These are phyloP conservation scores for Temnothorax rugatulus DNA, from an alignment of 2,888 invertebrate genomes.

Conservation along the genomic window DNA sequence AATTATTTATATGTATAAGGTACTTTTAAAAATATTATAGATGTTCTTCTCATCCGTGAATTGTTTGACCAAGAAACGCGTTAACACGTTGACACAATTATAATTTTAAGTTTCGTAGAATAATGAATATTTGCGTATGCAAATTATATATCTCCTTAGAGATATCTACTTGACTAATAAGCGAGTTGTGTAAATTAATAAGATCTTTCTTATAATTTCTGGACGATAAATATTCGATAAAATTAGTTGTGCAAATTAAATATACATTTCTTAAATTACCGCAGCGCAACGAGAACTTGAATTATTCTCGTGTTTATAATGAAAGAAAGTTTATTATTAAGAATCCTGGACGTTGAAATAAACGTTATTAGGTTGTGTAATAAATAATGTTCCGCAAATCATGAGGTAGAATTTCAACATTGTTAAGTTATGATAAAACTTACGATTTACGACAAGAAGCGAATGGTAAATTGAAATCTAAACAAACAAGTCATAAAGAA, in stretches of 20 bases:
- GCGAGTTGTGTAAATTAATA: background rate
- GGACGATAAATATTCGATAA: background rate
- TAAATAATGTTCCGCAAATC: constrained; percentile 14
- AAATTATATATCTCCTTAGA: background rate
- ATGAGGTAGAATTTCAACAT: background rate
- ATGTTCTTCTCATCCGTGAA: background rate
- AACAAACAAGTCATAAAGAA: background rate
- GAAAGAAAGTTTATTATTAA: background rate
- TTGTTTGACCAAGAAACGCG: background rate
- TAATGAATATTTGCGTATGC: background rate
- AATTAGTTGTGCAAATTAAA: background rate
- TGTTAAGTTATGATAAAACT: background rate
- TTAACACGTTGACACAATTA: background rate
- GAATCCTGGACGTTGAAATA: background rate
- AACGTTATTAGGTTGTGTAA: constrained; percentile 12
- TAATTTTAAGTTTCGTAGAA: background rate
- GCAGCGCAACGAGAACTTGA: background rate
- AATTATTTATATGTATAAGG: background rate
- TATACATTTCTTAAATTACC: constrained; percentile 21
- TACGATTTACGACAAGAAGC: background rate
- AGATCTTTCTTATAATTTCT: background rate
- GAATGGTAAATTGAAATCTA: background rate
- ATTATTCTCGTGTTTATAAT: constrained; percentile 21
- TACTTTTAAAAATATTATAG: background rate
- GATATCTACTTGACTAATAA: background rate